phyloP scores from a whole-genome alignment of 2,797 vertebrate genomes.

The Basileuterus tristriatus region DNA sequence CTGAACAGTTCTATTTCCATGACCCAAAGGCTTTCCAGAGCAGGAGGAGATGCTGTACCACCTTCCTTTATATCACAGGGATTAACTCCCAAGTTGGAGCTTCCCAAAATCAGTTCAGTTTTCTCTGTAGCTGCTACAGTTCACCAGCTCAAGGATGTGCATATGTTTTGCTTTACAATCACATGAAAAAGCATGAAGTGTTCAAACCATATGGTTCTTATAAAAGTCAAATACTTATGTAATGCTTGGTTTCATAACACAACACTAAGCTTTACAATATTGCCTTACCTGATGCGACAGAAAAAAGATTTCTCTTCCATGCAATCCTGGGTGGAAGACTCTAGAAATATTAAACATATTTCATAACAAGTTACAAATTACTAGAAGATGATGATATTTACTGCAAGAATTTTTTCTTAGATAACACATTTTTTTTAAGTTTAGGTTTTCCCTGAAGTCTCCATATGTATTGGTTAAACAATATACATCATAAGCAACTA shows the following conservation, averaged over 20 bases:
- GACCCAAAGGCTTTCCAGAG: not conserved
- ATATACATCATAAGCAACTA: not conserved
- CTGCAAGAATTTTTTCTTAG: not conserved
- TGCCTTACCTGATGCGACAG: slow-evolving; percentile 91
- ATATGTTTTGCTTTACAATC: not conserved
- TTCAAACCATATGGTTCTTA: not conserved
- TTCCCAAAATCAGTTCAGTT: not conserved
- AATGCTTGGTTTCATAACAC: not conserved
- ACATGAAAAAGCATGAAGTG: not conserved
- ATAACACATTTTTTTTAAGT: not conserved
- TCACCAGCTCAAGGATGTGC: not conserved
- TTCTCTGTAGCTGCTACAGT: not conserved
- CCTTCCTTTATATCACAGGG: not conserved
- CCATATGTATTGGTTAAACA: not conserved
- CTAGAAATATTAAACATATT: slow-evolving; percentile 58
- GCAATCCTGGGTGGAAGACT: slow-evolving; percentile 77
- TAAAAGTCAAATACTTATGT: not conserved
- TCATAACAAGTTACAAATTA: not conserved
- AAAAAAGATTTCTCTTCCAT: slow-evolving; percentile 97
- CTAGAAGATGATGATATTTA: not conserved
- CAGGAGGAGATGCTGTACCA: not conserved
- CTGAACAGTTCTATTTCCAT: not conserved
- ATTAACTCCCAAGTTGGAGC: not conserved
- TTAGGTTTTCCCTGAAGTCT: not conserved
- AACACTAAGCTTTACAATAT: not conserved